Evolutionary conservation across 2,113 vertebrate genomes (phyloP).

Genomic region (Semicossyphus pulcher): DNA sequence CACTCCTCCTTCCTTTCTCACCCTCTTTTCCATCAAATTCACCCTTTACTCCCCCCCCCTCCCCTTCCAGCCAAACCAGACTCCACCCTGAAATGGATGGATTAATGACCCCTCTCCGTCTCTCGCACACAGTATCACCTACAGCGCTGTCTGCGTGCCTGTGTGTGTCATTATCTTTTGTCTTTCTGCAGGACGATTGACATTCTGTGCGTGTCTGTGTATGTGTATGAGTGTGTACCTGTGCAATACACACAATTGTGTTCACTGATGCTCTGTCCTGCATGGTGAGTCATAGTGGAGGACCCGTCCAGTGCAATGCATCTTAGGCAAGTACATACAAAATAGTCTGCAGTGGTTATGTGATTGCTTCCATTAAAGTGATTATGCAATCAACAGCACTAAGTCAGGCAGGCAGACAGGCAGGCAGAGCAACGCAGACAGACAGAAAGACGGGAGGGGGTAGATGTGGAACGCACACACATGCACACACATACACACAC

Average conservation of each 20-base stretch:
- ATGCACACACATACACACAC: conserved; percentile 29
- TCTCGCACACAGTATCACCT: conserved; percentile 35
- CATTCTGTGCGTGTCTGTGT: conserved; percentile 11
- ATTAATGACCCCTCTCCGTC: conserved; percentile 79
- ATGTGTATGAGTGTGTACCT: conserved; percentile 4
- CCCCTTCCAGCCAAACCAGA: conserved; percentile 37
- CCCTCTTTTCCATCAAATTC: conserved; percentile 53
- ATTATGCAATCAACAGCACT: conserved; percentile 74
- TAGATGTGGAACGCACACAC: conserved; percentile 26
- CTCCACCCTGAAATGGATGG: conserved; percentile 70
- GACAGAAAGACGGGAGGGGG: conserved; percentile 13
- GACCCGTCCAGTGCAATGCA: conserved; percentile 33
- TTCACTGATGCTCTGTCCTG: conserved; percentile 20
- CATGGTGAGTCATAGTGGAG: conserved; percentile 58
- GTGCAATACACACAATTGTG: conserved; percentile 22
- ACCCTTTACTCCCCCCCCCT: conserved; percentile 10
- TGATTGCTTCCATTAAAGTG: conserved; percentile 74
- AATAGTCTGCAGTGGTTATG: conserved; percentile 67
- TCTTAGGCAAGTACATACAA: conserved; percentile 50
- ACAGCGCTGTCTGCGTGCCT: conserved; percentile 20
- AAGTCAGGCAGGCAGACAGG: conserved; percentile 34
- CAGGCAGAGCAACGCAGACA: conserved; percentile 1
- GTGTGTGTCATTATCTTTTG: conserved; percentile 11
- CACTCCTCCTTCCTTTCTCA: conserved; percentile 42
- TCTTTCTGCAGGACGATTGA: conserved; percentile 8